Conservation (phyloP, 2,888 invertebrate species). For the Helicoverpa assulta region DNA sequence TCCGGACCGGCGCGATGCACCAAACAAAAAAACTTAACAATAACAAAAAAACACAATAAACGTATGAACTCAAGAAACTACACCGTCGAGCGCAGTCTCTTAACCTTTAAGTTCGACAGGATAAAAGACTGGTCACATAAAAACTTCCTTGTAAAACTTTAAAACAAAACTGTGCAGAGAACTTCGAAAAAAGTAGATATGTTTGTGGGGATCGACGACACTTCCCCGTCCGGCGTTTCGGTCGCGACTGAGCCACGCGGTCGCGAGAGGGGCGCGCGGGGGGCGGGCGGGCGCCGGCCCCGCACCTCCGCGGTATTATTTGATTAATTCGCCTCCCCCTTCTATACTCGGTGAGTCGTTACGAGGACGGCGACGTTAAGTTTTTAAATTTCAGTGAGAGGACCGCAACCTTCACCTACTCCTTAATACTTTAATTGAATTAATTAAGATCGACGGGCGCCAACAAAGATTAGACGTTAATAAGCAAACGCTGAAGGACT, state of each 20-base stretch:
- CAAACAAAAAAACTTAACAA: constrained; percentile 90
- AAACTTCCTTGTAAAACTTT: constrained; percentile 87
- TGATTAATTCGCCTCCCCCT: constrained; percentile 91
- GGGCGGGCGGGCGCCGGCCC: constrained; percentile 72
- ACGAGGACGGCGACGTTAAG: constrained; percentile 87
- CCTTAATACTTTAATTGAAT: constrained; percentile 88
- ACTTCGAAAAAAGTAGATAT: constrained; percentile 89
- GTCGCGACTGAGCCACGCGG: constrained; percentile 89
- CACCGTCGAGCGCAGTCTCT: constrained; percentile 82
- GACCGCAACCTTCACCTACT: constrained; percentile 89
- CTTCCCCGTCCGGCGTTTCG: constrained; percentile 86
- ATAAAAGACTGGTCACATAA: constrained; percentile 83
- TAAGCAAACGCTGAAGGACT: constrained; percentile 85
- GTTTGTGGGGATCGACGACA: constrained; percentile 84
- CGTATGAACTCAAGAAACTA: constrained; percentile 85
- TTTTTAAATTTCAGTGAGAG: constrained; percentile 89
- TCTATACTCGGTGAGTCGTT: constrained; percentile 89
- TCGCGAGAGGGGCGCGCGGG: constrained; percentile 75
- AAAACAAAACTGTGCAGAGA: constrained; percentile 86
- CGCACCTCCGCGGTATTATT: constrained; percentile 89
- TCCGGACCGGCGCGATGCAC: constrained; percentile 89
- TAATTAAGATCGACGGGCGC: constrained; percentile 86
- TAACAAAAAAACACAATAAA: constrained; percentile 88
- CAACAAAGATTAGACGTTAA: constrained; percentile 88
- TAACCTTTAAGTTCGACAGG: constrained; percentile 79